Conservation (phyloP, 2,797 vertebrate genomes). For the Anabas testudineus region DNA sequence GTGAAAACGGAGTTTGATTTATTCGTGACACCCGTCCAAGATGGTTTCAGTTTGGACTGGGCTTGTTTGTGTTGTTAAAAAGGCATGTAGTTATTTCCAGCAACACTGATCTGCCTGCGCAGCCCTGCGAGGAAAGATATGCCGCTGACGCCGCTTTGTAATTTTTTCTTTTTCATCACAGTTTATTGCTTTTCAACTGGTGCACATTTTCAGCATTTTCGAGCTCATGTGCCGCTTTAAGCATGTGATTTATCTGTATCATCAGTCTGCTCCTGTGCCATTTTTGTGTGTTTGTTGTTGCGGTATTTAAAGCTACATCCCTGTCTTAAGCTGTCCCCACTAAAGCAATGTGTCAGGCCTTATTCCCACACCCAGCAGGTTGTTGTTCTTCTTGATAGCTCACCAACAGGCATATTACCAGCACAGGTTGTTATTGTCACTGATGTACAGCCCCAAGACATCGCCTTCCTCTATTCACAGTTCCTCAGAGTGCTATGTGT, state of each 20-base stretch:
- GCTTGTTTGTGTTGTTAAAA: constrained; percentile 50
- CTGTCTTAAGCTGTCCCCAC: constrained; percentile 48
- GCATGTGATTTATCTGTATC: constrained; percentile 29
- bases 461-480: constrained; percentile 63
- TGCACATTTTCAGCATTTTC: constrained; percentile 44
- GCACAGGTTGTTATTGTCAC: constrained; percentile 69
- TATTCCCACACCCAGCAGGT: constrained; percentile 72
- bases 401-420: constrained; percentile 76
- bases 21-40: constrained; percentile 24
- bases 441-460: constrained; percentile 73
- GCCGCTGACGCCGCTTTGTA: constrained; percentile 48
- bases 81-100: constrained; percentile 57
- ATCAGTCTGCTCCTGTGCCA: constrained; percentile 8
- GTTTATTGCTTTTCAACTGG: constrained; percentile 34
- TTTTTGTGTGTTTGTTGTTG: constrained; percentile 22
- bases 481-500: constrained; percentile 69
- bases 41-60: constrained; percentile 24
- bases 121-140: constrained; percentile 24
- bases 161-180: constrained; percentile 1
- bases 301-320: constrained; percentile 50
- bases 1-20: constrained; percentile 8
- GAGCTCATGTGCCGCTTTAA: constrained; percentile 20
- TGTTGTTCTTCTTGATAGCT: constrained; percentile 75
- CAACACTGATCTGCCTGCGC: constrained; percentile 36
- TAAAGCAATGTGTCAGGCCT: constrained; percentile 65